Evolutionary conservation across 2,113 vertebrate species (phyloP).

Genomic region (Pluvialis apricaria): DNA sequence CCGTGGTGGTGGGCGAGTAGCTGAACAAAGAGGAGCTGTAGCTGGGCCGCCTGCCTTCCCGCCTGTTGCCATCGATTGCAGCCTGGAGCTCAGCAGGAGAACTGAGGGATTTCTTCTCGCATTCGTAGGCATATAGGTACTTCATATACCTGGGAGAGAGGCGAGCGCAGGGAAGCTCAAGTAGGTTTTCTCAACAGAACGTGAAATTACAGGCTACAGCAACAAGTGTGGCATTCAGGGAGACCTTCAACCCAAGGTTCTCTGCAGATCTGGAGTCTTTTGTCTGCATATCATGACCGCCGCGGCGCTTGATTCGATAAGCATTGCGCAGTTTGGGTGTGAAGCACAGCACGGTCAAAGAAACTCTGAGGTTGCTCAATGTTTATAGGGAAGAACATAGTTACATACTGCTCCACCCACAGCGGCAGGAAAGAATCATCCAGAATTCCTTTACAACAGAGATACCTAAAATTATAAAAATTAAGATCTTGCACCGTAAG

Average conservation of each 20-base stretch:
- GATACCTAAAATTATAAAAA: neutral
- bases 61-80: slow-evolving; percentile 93
- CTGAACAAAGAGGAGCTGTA: slow-evolving; percentile 91
- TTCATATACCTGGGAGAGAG: slow-evolving; percentile 84
- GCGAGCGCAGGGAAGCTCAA: neutral
- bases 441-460: neutral
- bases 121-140: slow-evolving; percentile 96
- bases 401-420: no score
- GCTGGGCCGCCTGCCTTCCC: slow-evolving; percentile 92
- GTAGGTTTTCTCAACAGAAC: neutral
- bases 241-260: neutral
- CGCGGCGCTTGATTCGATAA: neutral
- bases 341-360: neutral
- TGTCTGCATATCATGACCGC: rapidly evolving
- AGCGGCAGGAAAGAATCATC: no score
- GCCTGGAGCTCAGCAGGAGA: slow-evolving; percentile 94
- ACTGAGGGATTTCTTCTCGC: slow-evolving; percentile 94
- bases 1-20: slow-evolving; percentile 73
- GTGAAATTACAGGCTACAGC: neutral
- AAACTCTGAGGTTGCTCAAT: rapidly evolving
- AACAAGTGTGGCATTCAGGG: neutral
- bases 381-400: rapidly evolving
- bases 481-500: neutral
- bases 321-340: neutral
- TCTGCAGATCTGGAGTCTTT: neutral